A percentile compares a stretch with the other conserved stretches of the same genome.
Conservation (phyloP, 1,140 invertebrate species). For the Hylyphantes graminicola region DNA sequence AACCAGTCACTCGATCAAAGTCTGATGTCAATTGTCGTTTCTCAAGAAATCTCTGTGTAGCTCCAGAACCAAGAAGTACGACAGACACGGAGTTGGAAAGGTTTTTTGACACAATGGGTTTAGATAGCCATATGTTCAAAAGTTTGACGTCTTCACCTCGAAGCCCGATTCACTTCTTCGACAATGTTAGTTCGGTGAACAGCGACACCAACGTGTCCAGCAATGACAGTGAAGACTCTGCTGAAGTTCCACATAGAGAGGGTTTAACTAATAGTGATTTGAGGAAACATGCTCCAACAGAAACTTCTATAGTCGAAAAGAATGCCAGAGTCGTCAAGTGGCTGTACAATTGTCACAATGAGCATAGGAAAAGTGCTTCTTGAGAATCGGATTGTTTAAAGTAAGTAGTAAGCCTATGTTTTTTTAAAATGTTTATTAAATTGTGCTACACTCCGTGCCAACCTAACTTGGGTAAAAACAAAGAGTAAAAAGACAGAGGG, state of each 20-base stretch:
- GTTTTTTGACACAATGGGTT: constrained; percentile 89
- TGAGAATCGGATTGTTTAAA: background rate
- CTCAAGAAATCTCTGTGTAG: constrained; percentile 13
- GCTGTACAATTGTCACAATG: constrained; percentile 79
- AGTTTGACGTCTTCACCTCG: constrained; percentile 10
- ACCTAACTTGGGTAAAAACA: too few species aligned
- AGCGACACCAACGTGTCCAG: constrained; percentile 42
- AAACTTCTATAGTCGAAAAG: constrained; percentile 90
- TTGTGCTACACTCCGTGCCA: too few species aligned
- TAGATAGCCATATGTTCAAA: constrained; percentile 71
- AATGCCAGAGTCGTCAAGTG: constrained; percentile 96
- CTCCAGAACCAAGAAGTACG: constrained; percentile 58
- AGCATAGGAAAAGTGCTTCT: constrained; percentile 44
- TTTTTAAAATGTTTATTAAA: too few species aligned
- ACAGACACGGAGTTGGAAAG: constrained; percentile 64
- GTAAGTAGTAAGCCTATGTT: background rate
- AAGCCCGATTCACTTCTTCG: constrained; percentile 47
- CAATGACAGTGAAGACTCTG: constrained; percentile 32
- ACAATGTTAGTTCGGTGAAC: constrained; percentile 40
- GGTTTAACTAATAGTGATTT: constrained; percentile 32
- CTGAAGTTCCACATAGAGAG: constrained; percentile 18
- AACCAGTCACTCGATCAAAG: constrained; percentile 74
- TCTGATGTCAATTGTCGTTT: constrained; percentile 76
- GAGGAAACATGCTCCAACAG: constrained; percentile 64
- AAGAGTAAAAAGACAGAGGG: too few species aligned